Percentiles rank a stretch among this genome's conserved stretches.
Evolutionary conservation across 2,888 invertebrate species (phyloP).

Genomic region (Orchesella flavescens): DNA sequence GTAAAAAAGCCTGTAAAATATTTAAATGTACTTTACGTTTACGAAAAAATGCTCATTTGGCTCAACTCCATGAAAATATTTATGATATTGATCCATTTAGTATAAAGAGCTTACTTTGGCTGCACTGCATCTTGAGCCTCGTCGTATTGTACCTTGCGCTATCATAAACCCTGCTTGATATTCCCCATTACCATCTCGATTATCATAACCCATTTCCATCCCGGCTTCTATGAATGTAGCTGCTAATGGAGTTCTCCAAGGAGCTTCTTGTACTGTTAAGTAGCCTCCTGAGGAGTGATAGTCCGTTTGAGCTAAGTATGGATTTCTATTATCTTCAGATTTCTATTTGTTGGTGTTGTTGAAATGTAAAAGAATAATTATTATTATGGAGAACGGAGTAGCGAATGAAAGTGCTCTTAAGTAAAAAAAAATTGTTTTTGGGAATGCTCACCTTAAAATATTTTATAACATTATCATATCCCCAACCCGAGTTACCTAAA

Average conservation of each 20-base stretch:
- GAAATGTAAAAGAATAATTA: slow-evolving; percentile 40
- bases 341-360: no score
- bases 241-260: slow-evolving; percentile 88
- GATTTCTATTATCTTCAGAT: slow-evolving; percentile 90
- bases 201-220: slow-evolving; percentile 93
- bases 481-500: slow-evolving; percentile 91
- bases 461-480: slow-evolving; percentile 85
- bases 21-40: not conserved
- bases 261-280: slow-evolving; percentile 84
- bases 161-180: slow-evolving; percentile 90
- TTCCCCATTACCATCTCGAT: slow-evolving; percentile 88
- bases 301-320: slow-evolving; percentile 84
- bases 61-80: not conserved
- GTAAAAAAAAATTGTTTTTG: not conserved
- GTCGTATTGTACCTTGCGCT: slow-evolving; percentile 90
- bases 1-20: slow-evolving; percentile 80
- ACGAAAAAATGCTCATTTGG: not conserved
- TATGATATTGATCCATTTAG: not conserved
- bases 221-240: slow-evolving; percentile 90
- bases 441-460: slow-evolving; percentile 80
- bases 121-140: slow-evolving; percentile 87
- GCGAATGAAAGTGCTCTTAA: not conserved
- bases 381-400: slow-evolving; percentile 29
- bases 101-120: slow-evolving; percentile 78
- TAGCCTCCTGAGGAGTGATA: slow-evolving; percentile 86